phyloP scores from a whole-genome alignment of 2,113 vertebrate species.

The Percopsis transmontana region DNA sequence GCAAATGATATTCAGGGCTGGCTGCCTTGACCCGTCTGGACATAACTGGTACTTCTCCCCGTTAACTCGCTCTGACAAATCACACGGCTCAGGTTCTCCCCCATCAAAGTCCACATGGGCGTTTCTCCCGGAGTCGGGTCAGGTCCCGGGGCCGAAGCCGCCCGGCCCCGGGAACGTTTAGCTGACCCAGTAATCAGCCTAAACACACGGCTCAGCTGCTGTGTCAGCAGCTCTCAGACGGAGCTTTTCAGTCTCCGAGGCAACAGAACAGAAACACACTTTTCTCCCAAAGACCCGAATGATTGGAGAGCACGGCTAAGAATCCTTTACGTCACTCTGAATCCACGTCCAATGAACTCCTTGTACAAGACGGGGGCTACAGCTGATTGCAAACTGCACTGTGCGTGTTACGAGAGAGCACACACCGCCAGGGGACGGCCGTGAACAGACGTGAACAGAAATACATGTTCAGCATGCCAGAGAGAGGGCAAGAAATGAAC shows the following conservation, averaged over 20 bases:
- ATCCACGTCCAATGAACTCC: too few relatives aligned
- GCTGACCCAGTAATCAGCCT: conserved; percentile 55
- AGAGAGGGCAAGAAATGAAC: too few relatives aligned
- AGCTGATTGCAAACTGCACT: too few relatives aligned
- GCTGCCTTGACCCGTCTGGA: conserved; percentile 33
- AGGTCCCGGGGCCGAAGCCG: background rate
- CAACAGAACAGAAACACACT: conserved; percentile 22
- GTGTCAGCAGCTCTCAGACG: conserved; percentile 36
- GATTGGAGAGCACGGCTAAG: too few relatives aligned
- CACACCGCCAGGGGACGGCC: too few relatives aligned
- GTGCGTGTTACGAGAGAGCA: too few relatives aligned
- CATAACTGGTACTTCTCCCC: conserved; percentile 45
- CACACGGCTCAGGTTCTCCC: conserved; percentile 19
- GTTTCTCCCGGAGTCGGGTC: conserved; percentile 7
- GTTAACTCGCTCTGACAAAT: conserved; percentile 51
- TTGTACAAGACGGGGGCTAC: too few relatives aligned
- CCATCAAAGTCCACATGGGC: conserved; percentile 41
- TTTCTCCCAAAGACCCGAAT: background rate
- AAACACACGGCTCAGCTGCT: conserved; percentile 11
- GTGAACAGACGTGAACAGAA: too few relatives aligned
- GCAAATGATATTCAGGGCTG: conserved; percentile 51
- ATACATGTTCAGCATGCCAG: too few relatives aligned
- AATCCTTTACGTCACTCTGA: too few relatives aligned
- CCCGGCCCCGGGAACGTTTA: conserved; percentile 20
- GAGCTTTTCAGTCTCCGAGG: conserved; percentile 19